Base-by-base conservation (phyloP, 2,888 invertebrate species). In the Eilema sororculum region DNA sequence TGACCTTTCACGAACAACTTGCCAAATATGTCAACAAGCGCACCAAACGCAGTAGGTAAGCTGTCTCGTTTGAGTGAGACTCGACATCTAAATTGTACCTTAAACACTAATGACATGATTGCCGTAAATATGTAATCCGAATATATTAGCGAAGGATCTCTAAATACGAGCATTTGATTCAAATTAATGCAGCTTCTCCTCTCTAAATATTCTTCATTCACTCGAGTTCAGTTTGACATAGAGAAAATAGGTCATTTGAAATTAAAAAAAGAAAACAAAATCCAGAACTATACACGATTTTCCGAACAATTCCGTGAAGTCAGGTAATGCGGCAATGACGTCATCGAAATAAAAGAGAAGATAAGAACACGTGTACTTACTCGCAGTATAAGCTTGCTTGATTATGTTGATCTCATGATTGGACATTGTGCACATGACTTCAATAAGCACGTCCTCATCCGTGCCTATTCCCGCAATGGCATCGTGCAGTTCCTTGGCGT, bases 401-500 rank as follows among this genome's bases (percentile, higher is more conserved):
- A 98, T 98, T 66, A 97, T 97, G 78, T 96, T 96, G 78, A 98
- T 97, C 89, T 98, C 98, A 70, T 97, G 96, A 92, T 99, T 99
- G 75, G 97, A 97, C 87, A 98, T 96, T 10, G 98, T 98, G 86
- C 98, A 98, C 88, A 99, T 96, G 67, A 99, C 97, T 92, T 99
- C 99, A 72, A 99, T 97, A 68, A 99, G 96, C 20, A 97, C 97
- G 81, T 97, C 98, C 90, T 98, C 98, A 78, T 98, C 97, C 0
- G 98, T 98, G 6, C 98, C 98, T 69, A 98, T 92, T 0, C 99
- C 98, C 57, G 96, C 95, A 90, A 98, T 97, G 41, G 99, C 99
- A 79, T 98, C 96, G 83, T 98, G 97, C 37, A 99, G 90, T 89
- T 98, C 97, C 85, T 96, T 97, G 8, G 98, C 98, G 89, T 99